These are phyloP conservation scores for Saxidomus purpurata DNA, from an alignment of 1,140 invertebrate species.

Conservation along the genomic window DNA sequence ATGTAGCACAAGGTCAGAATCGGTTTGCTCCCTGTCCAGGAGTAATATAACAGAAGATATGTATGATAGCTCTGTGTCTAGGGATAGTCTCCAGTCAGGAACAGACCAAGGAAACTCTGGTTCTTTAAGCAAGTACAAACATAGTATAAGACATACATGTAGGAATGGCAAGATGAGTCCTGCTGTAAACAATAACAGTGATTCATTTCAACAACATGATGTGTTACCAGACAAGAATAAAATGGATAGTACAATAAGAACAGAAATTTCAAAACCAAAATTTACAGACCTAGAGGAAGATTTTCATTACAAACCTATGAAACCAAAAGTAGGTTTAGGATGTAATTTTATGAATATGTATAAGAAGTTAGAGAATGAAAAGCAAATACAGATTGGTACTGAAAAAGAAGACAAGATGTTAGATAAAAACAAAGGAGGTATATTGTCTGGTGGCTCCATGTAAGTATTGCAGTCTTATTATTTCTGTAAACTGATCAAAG, in stretches of 20 bases:
- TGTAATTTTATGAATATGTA: background rate
- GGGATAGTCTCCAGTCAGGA: background rate
- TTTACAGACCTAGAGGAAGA: slow-evolving; percentile 32
- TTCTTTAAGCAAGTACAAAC: background rate
- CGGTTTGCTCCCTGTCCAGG: background rate
- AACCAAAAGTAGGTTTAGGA: background rate
- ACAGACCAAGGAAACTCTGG: background rate
- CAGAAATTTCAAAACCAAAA: slow-evolving; percentile 6
- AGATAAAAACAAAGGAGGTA: background rate
- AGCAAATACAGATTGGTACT: background rate
- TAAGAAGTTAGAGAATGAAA: background rate
- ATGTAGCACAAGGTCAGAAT: background rate
- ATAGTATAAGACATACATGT: slow-evolving; percentile 8
- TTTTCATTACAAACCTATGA: slow-evolving; percentile 43
- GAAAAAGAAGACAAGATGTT: background rate
- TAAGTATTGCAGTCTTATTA: background rate
- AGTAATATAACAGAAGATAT: background rate
- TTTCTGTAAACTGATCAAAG: too few relatives aligned
- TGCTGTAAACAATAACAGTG: background rate
- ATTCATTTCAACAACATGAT: too few relatives aligned
- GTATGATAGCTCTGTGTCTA: background rate
- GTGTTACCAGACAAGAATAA: too few relatives aligned
- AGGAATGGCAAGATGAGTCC: background rate
- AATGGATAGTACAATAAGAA: background rate
- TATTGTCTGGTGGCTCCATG: background rate